phyloP scores from a whole-genome alignment of 2,113 vertebrate species.

The Trachemys scripta region DNA sequence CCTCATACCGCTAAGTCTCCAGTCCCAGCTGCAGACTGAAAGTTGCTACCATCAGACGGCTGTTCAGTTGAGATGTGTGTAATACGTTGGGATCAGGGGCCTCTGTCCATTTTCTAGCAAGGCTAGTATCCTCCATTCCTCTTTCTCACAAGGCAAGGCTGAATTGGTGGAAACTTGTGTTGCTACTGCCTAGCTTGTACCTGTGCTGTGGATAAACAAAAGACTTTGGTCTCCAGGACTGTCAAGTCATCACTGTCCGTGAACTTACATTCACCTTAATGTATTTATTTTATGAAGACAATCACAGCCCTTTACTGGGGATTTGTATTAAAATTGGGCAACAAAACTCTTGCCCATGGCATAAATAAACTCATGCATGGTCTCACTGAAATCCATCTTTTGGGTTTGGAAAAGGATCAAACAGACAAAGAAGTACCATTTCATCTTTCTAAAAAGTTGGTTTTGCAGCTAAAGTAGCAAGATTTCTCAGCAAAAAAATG shows the following conservation, averaged over 20 bases:
- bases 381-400: background rate
- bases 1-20: background rate
- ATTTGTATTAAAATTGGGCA: fast-evolving
- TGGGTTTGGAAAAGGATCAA: no score
- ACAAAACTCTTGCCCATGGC: background rate
- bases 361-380: background rate
- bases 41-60: no score
- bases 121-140: background rate
- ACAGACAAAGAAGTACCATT: background rate
- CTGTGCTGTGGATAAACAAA: background rate
- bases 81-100: background rate
- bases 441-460: background rate
- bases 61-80: background rate
- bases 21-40: no score
- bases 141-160: background rate
- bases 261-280: background rate
- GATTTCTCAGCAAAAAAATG: background rate
- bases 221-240: background rate
- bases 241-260: background rate
- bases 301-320: background rate
- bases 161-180: background rate
- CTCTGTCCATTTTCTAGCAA: background rate
- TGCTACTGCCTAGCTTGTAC: background rate
- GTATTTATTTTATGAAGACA: background rate
- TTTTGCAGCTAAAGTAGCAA: background rate